A percentile compares a stretch with the other conserved stretches of the same genome.
Conservation (phyloP, 2,888 invertebrate genomes). For the Eupithecia exiguata region DNA sequence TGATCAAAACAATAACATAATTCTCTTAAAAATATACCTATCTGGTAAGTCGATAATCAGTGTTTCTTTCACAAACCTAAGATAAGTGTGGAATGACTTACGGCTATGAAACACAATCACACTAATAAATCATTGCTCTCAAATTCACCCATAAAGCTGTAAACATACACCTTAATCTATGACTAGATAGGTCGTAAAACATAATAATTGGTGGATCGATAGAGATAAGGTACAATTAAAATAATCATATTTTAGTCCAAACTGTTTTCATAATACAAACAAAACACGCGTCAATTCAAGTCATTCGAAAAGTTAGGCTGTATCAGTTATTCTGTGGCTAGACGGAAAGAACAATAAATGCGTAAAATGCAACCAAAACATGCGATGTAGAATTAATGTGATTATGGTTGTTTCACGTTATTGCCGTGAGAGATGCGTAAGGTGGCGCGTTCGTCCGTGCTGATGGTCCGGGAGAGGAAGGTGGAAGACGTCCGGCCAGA, state of each 20-base stretch:
- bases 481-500: conserved; percentile 76
- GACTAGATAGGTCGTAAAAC: conserved; percentile 44
- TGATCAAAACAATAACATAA: conserved; percentile 13
- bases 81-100: conserved; percentile 12
- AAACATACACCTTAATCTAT: conserved; percentile 38
- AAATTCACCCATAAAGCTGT: not conserved
- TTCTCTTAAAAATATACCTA: conserved; percentile 1
- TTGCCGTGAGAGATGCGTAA: conserved; percentile 64
- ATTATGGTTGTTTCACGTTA: conserved; percentile 59
- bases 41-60: not conserved
- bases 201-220: conserved; percentile 14
- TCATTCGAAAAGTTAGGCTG: not conserved
- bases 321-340: not conserved
- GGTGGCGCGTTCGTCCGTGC: conserved; percentile 70
- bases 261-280: conserved; percentile 1
- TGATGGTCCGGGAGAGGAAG: conserved; percentile 75
- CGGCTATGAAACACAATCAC: conserved; percentile 11
- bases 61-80: not conserved
- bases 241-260: not conserved
- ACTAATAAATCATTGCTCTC: not conserved
- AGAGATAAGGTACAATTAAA: not conserved
- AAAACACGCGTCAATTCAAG: conserved; percentile 1
- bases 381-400: conserved; percentile 28
- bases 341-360: conserved; percentile 10
- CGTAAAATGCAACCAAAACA: conserved; percentile 19